These are phyloP conservation scores for Bos javanicus DNA, from an alignment of 2,113 vertebrate species.

Conservation along the genomic window DNA sequence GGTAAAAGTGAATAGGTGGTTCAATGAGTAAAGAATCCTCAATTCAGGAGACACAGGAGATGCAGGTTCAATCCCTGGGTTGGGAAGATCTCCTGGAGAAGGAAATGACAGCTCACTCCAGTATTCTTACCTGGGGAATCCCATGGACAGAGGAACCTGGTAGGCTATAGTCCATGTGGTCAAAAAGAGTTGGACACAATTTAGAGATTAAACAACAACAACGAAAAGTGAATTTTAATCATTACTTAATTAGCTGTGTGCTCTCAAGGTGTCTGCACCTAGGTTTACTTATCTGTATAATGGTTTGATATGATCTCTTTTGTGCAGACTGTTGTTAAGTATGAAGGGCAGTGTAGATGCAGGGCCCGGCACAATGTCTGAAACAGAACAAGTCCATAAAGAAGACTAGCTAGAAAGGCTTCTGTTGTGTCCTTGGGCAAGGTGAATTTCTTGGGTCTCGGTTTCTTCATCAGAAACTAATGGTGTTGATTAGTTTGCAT, in stretches of 20 bases:
- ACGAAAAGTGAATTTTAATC: not conserved
- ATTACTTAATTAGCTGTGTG: not conserved
- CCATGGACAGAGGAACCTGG: not conserved
- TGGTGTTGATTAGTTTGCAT: not conserved
- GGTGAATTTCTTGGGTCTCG: not conserved
- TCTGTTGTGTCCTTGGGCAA: not conserved
- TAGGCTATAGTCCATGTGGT: not conserved
- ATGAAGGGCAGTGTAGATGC: not conserved
- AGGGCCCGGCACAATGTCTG: not conserved
- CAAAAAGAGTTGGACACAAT: not conserved
- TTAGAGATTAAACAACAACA: not conserved
- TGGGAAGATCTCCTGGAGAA: not conserved
- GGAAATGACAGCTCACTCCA: not conserved
- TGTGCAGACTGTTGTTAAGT: not conserved
- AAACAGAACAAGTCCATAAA: not conserved
- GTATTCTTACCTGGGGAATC: not conserved
- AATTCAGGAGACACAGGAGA: not conserved
- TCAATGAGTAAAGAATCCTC: not conserved
- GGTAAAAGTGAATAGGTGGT: not conserved
- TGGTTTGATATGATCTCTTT: not conserved
- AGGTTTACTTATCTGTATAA: not conserved
- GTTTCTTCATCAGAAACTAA: not conserved
- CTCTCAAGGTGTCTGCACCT: not conserved
- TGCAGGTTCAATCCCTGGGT: accelerated
- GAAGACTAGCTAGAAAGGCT: not conserved